Evolutionary conservation across 2,113 vertebrate species (phyloP).

Genomic region (Nothobranchius furzeri): DNA sequence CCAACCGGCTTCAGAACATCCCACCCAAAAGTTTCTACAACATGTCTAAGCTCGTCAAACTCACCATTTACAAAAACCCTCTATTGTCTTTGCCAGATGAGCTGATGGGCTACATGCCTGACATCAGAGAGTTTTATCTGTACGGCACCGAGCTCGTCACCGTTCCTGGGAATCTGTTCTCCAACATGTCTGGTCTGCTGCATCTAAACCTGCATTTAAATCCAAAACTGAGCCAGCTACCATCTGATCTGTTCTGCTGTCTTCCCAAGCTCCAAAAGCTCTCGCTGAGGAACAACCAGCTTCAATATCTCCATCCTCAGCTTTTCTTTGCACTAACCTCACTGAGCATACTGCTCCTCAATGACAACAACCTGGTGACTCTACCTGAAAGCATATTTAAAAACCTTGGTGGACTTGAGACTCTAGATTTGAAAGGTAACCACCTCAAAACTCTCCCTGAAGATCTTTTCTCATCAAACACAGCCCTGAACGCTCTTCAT

Average conservation of each 20-base stretch:
- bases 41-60: slow-evolving; percentile 71
- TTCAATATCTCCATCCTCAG: slow-evolving; percentile 76
- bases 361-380: slow-evolving; percentile 69
- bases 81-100: slow-evolving; percentile 80
- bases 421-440: slow-evolving; percentile 69
- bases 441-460: slow-evolving; percentile 57
- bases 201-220: slow-evolving; percentile 80
- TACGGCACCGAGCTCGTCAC: slow-evolving; percentile 82
- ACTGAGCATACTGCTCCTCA: slow-evolving; percentile 75
- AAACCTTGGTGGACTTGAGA: slow-evolving; percentile 66
- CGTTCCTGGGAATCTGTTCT: slow-evolving; percentile 83
- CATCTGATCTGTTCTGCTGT: slow-evolving; percentile 80
- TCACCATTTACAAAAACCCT: slow-evolving; percentile 86
- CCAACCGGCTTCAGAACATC: slow-evolving; percentile 79
- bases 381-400: slow-evolving; percentile 78
- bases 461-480: slow-evolving; percentile 57
- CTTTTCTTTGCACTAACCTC: slow-evolving; percentile 77
- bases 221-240: slow-evolving; percentile 75
- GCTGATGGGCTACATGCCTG: slow-evolving; percentile 85
- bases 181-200: slow-evolving; percentile 83
- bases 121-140: slow-evolving; percentile 81
- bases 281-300: slow-evolving; percentile 77
- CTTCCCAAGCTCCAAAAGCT: slow-evolving; percentile 79
- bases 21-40: slow-evolving; percentile 83
- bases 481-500: slow-evolving; percentile 25